Evolutionary conservation across 2,888 invertebrate genomes (phyloP), one percentile per base, ranked within the genome.

Genomic region (Xestia sexstrigata): DNA sequence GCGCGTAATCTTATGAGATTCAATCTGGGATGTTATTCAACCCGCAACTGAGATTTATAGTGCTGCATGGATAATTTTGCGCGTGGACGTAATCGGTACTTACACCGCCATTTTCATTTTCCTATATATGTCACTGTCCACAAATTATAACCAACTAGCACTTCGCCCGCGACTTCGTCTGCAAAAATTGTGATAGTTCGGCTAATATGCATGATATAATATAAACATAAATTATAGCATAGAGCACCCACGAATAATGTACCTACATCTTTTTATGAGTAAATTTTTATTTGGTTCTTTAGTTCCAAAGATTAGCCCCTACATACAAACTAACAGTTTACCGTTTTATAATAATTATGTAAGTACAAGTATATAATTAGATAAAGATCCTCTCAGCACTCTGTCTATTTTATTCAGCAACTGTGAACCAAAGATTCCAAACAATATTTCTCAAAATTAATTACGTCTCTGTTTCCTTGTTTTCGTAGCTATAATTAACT

Each of bases 401-500:
- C 65, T 42, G 26, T 30, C 20, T 49, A 55, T 47, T 55, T 45
- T n/a, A 55, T 47, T 78, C 17, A 23, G 39, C 66, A 55, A 58
- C 30, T 63, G 39, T 60, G 20, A 55, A 68, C 62, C 68, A 71
- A 65, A 72, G 65, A 60, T 58, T 23, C 23, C 5, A 35, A 81
- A 58, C 62, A 63, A 76, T 76, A 72, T 82, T 82, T 67, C 30
- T 69, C 60, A 17, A 26, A 77, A 74, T 77, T 74, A 74, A 68
- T 71, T 69, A 83, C 74, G 30, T n/a, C 45, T 30, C 67, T 39
- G 65, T 71, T 85, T 70, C 58, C 71, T 79, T 83, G 67, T 83
- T 75, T 76, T 76, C 62, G 71, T 71, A 55, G n/a, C 47, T 68
- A 68, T 84, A 84, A 84, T 86, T 84, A 79, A 66, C 84, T 83